A percentile compares a stretch with the other conserved stretches of the same genome.
Evolutionary conservation across 1,140 invertebrate genomes (phyloP).

Genomic region (Eciton burchellii): DNA sequence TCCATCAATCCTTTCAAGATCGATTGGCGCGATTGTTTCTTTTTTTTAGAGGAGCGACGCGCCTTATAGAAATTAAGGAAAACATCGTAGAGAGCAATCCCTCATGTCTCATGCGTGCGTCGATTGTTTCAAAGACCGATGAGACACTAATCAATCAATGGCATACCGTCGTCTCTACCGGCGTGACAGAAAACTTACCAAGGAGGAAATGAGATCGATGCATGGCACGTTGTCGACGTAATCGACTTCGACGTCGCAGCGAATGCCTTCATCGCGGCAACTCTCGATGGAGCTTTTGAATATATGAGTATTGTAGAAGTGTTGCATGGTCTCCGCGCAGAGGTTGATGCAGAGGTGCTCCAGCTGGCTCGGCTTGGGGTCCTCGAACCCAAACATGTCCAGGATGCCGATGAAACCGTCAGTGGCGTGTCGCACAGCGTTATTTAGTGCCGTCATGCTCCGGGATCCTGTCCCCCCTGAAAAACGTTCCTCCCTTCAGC

Average conservation of each 20-base stretch:
- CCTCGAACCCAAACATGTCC: slow-evolving; percentile 98
- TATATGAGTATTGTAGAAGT: slow-evolving; percentile 98
- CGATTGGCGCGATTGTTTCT: background rate
- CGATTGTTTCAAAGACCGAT: too few relatives aligned
- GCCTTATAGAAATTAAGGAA: too few relatives aligned
- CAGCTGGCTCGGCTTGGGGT: slow-evolving; percentile 94
- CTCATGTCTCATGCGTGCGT: too few relatives aligned
- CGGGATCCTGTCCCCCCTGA: slow-evolving; percentile 91
- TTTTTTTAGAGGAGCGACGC: too few relatives aligned
- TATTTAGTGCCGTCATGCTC: slow-evolving; percentile 96
- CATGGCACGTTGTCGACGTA: slow-evolving; percentile 98
- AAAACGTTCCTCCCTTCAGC: background rate
- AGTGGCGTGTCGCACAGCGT: slow-evolving; percentile 96
- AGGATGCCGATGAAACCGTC: slow-evolving; percentile 97
- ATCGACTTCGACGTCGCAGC: slow-evolving; percentile 95
- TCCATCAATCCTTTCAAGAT: too few relatives aligned
- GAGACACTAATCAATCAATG: too few relatives aligned
- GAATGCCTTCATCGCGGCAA: slow-evolving; percentile 96
- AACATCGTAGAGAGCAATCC: too few relatives aligned
- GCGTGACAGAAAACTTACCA: slow-evolving; percentile 87
- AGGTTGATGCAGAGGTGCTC: slow-evolving; percentile 98
- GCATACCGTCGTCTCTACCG: too few relatives aligned
- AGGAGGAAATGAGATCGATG: slow-evolving; percentile 97
- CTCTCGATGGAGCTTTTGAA: slow-evolving; percentile 98
- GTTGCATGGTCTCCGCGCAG: slow-evolving; percentile 98